Percentiles rank a stretch among this genome's conserved stretches.
Conservation (phyloP, 1,140 invertebrate species). For the Dreissena rostriformis region DNA sequence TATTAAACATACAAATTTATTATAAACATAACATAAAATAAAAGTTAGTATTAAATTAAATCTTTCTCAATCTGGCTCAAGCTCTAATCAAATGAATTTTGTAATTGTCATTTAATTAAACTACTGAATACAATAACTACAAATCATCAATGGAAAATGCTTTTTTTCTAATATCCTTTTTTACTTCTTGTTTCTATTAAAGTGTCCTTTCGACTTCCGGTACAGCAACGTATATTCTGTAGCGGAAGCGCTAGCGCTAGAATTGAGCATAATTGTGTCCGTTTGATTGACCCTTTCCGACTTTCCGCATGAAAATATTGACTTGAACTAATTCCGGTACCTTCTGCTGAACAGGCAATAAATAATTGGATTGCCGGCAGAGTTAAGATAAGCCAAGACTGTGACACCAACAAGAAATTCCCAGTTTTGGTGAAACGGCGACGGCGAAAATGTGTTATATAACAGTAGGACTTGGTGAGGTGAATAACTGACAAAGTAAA, state of each 20-base stretch:
- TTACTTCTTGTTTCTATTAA: background rate
- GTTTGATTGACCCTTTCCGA: background rate
- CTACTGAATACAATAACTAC: too few relatives aligned
- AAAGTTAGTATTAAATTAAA: too few relatives aligned
- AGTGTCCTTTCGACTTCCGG: slow-evolving; percentile 19
- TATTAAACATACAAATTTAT: too few relatives aligned
- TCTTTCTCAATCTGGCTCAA: too few relatives aligned
- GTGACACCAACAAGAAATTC: slow-evolving; percentile 79
- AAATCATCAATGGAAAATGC: too few relatives aligned
- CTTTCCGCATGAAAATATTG: slow-evolving; percentile 30
- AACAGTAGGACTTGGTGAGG: slow-evolving; percentile 79
- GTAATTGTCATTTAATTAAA: too few relatives aligned
- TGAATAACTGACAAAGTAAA: slow-evolving; percentile 81
- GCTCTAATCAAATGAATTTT: too few relatives aligned
- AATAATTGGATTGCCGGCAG: slow-evolving; percentile 80
- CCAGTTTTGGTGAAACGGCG: slow-evolving; percentile 77
- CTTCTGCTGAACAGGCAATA: slow-evolving; percentile 81
- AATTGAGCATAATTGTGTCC: slow-evolving; percentile 41
- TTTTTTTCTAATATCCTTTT: background rate
- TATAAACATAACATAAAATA: too few relatives aligned
- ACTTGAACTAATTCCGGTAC: slow-evolving; percentile 67
- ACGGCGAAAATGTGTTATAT: slow-evolving; percentile 75
- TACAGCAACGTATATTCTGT: slow-evolving; percentile 44
- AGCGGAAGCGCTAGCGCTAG: slow-evolving; percentile 1
- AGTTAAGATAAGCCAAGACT: slow-evolving; percentile 78